Base-by-base conservation (phyloP, 2,888 invertebrate species). In the Pyrochroa serraticornis region DNA sequence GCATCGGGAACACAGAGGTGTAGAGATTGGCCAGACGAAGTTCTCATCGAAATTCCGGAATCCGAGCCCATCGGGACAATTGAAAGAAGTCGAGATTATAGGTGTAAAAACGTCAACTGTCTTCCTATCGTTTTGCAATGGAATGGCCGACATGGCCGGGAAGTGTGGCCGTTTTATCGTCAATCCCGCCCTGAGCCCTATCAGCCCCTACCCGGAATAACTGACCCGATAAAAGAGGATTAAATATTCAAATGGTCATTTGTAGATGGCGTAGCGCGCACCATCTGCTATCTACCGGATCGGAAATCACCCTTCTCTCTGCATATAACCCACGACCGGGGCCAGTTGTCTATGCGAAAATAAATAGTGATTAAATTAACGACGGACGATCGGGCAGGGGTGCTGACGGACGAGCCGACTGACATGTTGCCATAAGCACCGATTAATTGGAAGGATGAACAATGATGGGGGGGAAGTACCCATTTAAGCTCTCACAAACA, bases 171-270 rank as follows among this genome's bases (percentile, higher is more conserved):
- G 22, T 22, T 22, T 22, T 22, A 22, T 22, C 22, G 22, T 22
- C 22, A 22, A 22, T 22, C 22, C 22, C 22, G 22, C 22, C 22
- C 22, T 5, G 22, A 22, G 22, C 22, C 22, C 22, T 22, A 22
- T 22, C 22, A 22, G 22, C 5, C 22, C 22, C 5, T 22, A 5
- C 22, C 22, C 22, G 22, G 22, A 22, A 22, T 22, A 22, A 12
- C 39, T 9, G 43, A 59, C 58, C 62, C 64, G 61, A 67, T 63
- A 65, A 62, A 64, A 60, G 59, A 48, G 59, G 64, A 65, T 65
- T 65, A 67, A 64, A 64, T 65, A 67, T 67, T 64, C 62, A 65
- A 65, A 67, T 58, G 64, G 67, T 67, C 65, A 67, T 65, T 67
- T 64, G 61, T 61, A 59, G 53, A 46, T 47, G 42, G 43, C 36